Conservation (phyloP, 2,113 vertebrate genomes). For the Eublepharis macularius region DNA sequence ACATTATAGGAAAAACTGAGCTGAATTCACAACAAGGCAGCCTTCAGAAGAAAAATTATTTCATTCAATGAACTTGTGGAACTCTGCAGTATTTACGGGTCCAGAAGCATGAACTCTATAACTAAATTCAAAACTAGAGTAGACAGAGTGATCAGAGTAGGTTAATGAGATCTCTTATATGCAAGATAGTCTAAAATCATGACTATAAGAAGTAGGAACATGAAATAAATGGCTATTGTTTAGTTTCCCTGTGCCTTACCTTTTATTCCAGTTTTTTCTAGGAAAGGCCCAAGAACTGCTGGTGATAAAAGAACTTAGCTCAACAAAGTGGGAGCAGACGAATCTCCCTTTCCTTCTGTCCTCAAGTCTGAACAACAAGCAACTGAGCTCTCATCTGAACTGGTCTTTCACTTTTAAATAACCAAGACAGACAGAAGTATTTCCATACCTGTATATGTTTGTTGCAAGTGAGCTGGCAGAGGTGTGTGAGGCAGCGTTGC, state of each 20-base stretch:
- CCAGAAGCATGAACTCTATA: neutral
- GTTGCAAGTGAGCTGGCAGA: constrained; percentile 95
- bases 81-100: neutral
- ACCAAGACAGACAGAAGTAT: constrained; percentile 16
- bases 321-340: no score
- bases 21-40: neutral
- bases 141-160: neutral
- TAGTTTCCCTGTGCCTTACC: neutral
- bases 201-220: neutral
- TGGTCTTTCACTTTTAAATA: constrained; percentile 9
- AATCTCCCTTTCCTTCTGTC: no score
- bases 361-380: no score
- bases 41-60: neutral
- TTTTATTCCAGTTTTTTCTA: neutral
- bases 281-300: neutral
- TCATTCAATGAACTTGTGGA: neutral
- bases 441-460: constrained; percentile 91
- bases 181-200: neutral
- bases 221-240: neutral
- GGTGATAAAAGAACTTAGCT: no score
- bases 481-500: constrained; percentile 81
- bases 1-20: neutral
- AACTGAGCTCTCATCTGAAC: neutral
- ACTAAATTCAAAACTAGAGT: neutral
- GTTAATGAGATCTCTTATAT: no score